Base-by-base conservation (phyloP, 2,113 vertebrate species). In the Notothenia rossii region DNA sequence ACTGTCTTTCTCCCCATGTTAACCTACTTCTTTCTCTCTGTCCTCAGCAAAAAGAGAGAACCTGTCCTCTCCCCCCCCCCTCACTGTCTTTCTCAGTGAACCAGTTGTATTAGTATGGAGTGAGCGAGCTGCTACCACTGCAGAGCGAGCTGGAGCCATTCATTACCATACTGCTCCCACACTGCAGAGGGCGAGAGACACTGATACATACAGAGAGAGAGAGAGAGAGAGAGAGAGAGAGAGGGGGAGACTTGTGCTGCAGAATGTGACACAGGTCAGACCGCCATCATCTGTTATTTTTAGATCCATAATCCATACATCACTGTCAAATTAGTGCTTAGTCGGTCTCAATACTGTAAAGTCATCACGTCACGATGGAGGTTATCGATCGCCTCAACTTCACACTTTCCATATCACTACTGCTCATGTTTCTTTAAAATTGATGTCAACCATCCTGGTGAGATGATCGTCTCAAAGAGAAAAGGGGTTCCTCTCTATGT, bases 151-250 rank as follows among this genome's bases (percentile, higher is more conserved):
- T 81, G 64, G 45, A 80, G 75, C 53, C 51, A 63, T 82, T 86
- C 82, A 84, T 82, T 85, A 86, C 49, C 84, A 85, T 65, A 71
- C 84, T 63, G 81, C 79, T 88, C 14, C 68, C 72, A 72, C 29
- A 77, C 72, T 79, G 86, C 77, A 88, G 72, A 71, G 76, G 71
- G 67, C 62, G 68, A 81, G 79, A 82, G 79, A 82, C 51, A 73
- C 56, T 66, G 22, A 78, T 13, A 49, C 59, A 70, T 33, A 79
- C n/a, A 59, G 59, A 69, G 55, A 58, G 70, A 71, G 72, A 40
- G 54, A 66, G 75, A 20, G 18, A 15, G 72, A 51, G 46, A 72
- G 81, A 25, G 70, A 72, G 55, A 25, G 70, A 72, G 55, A 58
- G 70, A 67, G 72, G 46, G 54, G 70, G 75, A 20, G 18, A 15